Base-by-base conservation (phyloP, 2,113 vertebrate species). In the Propithecus coquereli region DNA sequence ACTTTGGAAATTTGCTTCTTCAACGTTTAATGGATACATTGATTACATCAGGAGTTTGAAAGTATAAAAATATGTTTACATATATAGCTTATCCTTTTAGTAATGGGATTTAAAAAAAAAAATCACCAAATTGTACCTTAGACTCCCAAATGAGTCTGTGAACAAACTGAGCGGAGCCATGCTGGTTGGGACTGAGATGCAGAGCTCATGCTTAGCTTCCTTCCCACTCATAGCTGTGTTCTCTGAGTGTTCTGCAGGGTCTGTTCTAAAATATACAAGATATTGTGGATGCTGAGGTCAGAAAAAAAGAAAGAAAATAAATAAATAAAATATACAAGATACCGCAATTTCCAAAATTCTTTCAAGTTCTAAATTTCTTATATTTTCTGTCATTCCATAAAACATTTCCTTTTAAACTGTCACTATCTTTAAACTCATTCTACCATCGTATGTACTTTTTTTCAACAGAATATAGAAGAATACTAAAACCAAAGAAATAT, bases 21-120 rank as follows among this genome's bases (percentile, higher is more conserved):
- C 43, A 93, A 70, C 32, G 88, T 84, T 95, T 66, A 91, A 66
- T 73, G 70, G 76, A 89, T 54, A 66, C 23, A 77, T 89, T 66
- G 54, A 22, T 94, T 91, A 94, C 84, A 84, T 88, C 17, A 80
- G 17, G 73, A 54, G 13, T 81, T 85, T 94, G 22, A 79, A 83
- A 88, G 10, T 25, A 45, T 52, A 40, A 34, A 34, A 23, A 73
- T 32, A 43, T 27, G 50, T 66, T 11, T 2, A 47, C 1, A 32
- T 14, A 40, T 6, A 85, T 37, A 54, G 18, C 23, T 91, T 96
- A 74, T 66, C 4, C 22, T 54, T 86, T 91, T 82, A 74, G 54
- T 22, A 61, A 76, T 37, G 3, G 13, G 47, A 82, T 88, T 79
- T 63, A 10, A 3, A 27, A 73, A 73, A 65, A 61, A 10, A 66